A percentile compares a stretch with the other conserved stretches of the same genome.
phyloP scores from a whole-genome alignment of 2,113 vertebrate species.

The Upupa epops region DNA sequence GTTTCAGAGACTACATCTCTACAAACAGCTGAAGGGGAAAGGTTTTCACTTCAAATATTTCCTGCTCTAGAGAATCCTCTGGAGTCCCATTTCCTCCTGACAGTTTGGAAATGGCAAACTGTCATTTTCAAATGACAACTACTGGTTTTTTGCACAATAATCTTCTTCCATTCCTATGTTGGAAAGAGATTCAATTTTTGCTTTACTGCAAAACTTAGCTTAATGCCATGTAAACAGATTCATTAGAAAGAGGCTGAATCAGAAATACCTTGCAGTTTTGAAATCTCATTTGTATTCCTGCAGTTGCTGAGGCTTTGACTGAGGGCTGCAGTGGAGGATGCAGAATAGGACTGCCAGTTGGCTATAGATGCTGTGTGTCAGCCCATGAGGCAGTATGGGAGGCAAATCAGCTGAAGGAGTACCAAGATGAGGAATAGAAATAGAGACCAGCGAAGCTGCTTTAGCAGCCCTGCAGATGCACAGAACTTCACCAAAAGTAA shows the following conservation, averaged over 20 bases:
- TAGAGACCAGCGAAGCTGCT: background rate
- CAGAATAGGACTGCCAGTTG: background rate
- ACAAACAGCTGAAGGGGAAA: slow-evolving; percentile 56
- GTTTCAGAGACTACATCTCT: slow-evolving; percentile 47
- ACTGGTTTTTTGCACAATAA: no score
- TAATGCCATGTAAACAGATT: background rate
- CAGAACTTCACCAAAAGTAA: background rate
- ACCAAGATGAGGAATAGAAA: background rate
- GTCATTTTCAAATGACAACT: no score
- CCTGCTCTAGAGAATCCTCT: slow-evolving; percentile 57
- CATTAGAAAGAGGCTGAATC: background rate
- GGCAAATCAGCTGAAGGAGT: background rate
- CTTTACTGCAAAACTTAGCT: background rate
- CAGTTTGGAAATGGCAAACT: background rate
- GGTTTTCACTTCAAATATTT: slow-evolving; percentile 62
- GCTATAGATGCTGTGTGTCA: accelerated
- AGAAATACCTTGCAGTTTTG: background rate
- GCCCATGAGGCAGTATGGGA: background rate
- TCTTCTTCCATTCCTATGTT: background rate
- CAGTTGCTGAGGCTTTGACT: background rate
- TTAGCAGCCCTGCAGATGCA: background rate
- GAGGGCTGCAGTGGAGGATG: accelerated
- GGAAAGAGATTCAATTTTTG: background rate
- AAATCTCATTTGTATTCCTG: background rate
- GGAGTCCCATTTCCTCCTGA: slow-evolving; percentile 47